phyloP scores from a whole-genome alignment of 2,113 vertebrate genomes.

The Halcyon malimbica region DNA sequence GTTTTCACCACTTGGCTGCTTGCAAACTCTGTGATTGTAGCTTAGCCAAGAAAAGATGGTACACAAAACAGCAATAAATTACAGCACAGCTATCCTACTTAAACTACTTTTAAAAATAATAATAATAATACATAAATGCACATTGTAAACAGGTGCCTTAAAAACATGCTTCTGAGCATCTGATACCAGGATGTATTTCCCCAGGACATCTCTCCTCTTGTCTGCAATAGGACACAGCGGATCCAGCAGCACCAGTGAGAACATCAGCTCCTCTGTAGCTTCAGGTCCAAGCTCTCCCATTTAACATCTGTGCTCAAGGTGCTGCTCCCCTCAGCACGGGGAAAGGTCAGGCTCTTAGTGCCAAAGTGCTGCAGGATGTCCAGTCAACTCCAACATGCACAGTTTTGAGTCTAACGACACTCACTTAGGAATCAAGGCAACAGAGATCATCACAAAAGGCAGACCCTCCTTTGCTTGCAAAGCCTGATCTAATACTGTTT shows the following conservation, averaged over 20 bases:
- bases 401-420: background rate
- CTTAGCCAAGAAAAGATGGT: constrained; percentile 9
- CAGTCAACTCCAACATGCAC: background rate
- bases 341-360: background rate
- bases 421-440: constrained; percentile 54
- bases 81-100: constrained; percentile 9
- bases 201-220: background rate
- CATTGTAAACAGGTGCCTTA: constrained; percentile 32
- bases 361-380: background rate
- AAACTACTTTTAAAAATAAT: background rate
- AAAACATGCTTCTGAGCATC: constrained; percentile 45
- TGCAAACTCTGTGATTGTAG: background rate
- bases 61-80: constrained; percentile 39
- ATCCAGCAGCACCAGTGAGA: background rate
- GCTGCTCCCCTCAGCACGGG: accelerated
- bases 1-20: background rate
- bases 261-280: background rate
- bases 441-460: constrained; percentile 64
- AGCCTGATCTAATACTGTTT: constrained; percentile 1
- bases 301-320: background rate
- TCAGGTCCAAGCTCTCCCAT: background rate
- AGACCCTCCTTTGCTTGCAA: constrained; percentile 19
- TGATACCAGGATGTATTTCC: background rate
- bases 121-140: background rate
- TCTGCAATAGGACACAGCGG: background rate